A percentile compares a stretch with the other conserved stretches of the same genome.
phyloP scores from a whole-genome alignment of 2,113 vertebrate species.

The Grus americana region DNA sequence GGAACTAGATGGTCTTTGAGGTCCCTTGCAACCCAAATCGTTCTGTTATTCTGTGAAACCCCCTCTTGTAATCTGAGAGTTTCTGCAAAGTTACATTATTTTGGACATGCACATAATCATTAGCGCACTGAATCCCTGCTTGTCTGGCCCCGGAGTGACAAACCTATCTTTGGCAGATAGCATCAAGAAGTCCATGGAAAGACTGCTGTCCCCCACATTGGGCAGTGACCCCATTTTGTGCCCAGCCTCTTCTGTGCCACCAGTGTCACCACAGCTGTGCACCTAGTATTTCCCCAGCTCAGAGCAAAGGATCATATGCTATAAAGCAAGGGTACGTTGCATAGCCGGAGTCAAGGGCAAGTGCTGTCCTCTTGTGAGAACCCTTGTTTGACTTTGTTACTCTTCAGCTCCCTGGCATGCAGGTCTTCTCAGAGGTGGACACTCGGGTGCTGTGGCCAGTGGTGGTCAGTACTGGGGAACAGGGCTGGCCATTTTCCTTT shows the following conservation, averaged over 20 bases:
- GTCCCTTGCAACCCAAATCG: too few relatives aligned
- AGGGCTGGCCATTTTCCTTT: not conserved
- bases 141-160: not conserved
- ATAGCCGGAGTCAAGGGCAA: rapidly evolving
- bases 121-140: not conserved
- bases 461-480: too few relatives aligned
- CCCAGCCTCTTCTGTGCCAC: not conserved
- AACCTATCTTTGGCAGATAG: not conserved
- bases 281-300: too few relatives aligned
- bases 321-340: too few relatives aligned
- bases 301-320: rapidly evolving
- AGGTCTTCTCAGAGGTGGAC: rapidly evolving
- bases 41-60: too few relatives aligned
- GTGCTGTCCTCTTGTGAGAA: not conserved
- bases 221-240: not conserved
- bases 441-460: rapidly evolving
- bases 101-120: not conserved
- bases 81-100: not conserved
- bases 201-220: not conserved
- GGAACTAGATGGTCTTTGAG: too few relatives aligned
- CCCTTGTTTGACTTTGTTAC: not conserved
- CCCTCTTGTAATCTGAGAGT: not conserved
- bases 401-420: not conserved
- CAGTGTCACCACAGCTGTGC: not conserved
- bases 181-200: not conserved